phyloP scores from a whole-genome alignment of 1,140 invertebrate species.

The Oncopodura yosiiana region DNA sequence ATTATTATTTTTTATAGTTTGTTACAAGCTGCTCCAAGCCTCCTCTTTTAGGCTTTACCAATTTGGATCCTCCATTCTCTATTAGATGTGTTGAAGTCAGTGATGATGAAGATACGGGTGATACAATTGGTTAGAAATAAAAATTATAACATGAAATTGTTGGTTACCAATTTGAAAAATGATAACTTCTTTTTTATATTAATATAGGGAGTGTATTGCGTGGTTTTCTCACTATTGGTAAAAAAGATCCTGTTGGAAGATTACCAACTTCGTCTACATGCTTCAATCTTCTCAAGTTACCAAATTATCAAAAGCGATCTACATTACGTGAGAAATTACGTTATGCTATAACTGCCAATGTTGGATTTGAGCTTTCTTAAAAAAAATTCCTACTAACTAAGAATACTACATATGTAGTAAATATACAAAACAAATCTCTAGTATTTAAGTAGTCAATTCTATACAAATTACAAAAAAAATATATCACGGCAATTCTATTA shows the following conservation, averaged over 20 bases:
- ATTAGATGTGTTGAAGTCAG: constrained; percentile 98
- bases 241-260: constrained; percentile 87
- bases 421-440: not conserved
- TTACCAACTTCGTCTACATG: constrained; percentile 98
- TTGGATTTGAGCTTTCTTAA: constrained; percentile 95
- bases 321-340: constrained; percentile 89
- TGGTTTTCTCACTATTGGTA: constrained; percentile 94
- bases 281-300: constrained; percentile 96
- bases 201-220: constrained; percentile 78
- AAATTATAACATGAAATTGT: not conserved
- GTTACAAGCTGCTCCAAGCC: constrained; percentile 98
- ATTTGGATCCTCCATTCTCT: constrained; percentile 96
- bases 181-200: not conserved
- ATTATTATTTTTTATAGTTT: constrained; percentile 59
- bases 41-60: constrained; percentile 90
- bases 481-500: too few species aligned
- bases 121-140: constrained; percentile 67
- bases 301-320: constrained; percentile 95
- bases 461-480: too few species aligned
- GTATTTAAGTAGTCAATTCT: not conserved
- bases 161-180: not conserved
- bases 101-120: constrained; percentile 95
- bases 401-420: not conserved
- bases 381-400: not conserved
- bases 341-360: constrained; percentile 95